Conservation (phyloP, 2,113 vertebrate genomes). For the Lathamus discolor region DNA sequence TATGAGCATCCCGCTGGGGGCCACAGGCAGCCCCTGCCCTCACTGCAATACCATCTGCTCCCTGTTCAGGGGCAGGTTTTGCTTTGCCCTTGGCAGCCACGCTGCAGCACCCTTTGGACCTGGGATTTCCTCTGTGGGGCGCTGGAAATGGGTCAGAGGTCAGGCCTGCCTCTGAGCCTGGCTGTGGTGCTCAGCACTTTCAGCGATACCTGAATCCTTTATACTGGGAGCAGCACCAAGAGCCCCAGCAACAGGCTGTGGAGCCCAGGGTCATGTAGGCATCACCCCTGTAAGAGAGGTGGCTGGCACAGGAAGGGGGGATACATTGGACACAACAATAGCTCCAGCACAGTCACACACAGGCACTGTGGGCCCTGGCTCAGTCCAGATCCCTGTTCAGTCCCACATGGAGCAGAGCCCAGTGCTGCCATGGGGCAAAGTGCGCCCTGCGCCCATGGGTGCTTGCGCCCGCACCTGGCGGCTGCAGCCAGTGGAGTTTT, state of each 20-base stretch:
- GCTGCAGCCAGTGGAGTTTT: not conserved
- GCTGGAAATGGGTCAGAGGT: not conserved
- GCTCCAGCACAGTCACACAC: not conserved
- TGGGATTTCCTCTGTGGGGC: not conserved
- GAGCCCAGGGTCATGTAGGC: not conserved
- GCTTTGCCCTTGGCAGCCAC: not conserved
- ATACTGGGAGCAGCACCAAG: fast-evolving
- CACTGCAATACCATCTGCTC: fast-evolving
- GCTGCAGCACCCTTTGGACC: not conserved
- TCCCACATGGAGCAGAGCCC: fast-evolving
- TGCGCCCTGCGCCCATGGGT: not conserved
- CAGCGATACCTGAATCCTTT: fast-evolving
- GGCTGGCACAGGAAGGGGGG: not conserved
- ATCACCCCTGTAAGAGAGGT: not conserved
- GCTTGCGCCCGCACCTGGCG: fast-evolving
- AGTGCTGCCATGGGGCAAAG: not conserved
- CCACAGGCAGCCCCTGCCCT: fast-evolving
- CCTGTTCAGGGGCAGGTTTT: not conserved
- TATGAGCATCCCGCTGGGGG: fast-evolving
- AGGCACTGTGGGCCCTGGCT: fast-evolving
- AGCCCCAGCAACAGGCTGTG: fast-evolving
- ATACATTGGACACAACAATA: fast-evolving
- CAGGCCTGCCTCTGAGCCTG: not conserved
- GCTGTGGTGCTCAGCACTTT: not conserved
- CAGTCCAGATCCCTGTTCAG: not conserved